phyloP scores from a whole-genome alignment of 2,113 vertebrate genomes.

The Ibidorhyncha struthersii region DNA sequence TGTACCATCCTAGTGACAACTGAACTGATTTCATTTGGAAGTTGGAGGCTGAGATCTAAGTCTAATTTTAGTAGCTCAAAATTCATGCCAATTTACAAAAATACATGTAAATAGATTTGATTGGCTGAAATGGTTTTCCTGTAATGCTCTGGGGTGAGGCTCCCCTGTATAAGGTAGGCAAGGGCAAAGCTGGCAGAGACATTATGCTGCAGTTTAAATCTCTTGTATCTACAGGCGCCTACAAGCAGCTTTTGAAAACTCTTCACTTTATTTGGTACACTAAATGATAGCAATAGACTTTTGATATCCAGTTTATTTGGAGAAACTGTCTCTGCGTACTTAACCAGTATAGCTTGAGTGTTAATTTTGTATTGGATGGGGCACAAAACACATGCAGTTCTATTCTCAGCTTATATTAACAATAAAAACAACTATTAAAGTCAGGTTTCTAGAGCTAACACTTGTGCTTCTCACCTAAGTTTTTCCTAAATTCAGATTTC shows the following conservation, averaged over 20 bases:
- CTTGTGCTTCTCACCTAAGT: neutral
- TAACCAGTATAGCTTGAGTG: neutral
- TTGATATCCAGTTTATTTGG: neutral
- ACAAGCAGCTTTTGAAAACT: neutral
- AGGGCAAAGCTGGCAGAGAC: neutral
- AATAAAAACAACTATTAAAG: neutral
- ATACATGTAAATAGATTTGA: neutral
- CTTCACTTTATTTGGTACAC: neutral
- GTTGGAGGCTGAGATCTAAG: neutral
- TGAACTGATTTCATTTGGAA: neutral
- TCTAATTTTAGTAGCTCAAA: slow-evolving; percentile 28
- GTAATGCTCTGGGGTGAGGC: neutral
- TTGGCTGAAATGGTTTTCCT: neutral
- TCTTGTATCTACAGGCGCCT: neutral
- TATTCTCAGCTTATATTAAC: neutral
- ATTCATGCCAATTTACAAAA: slow-evolving; percentile 18
- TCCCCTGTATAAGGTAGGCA: neutral
- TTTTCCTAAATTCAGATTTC: neutral
- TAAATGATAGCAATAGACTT: neutral
- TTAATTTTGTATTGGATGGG: neutral
- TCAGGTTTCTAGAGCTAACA: neutral
- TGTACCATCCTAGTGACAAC: neutral
- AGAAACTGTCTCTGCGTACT: neutral
- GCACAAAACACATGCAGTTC: neutral
- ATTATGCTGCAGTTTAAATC: neutral